Evolutionary conservation across 2,797 vertebrate genomes (phyloP), one percentile per base, ranked within the genome.

Genomic region (Leuciscus waleckii): DNA sequence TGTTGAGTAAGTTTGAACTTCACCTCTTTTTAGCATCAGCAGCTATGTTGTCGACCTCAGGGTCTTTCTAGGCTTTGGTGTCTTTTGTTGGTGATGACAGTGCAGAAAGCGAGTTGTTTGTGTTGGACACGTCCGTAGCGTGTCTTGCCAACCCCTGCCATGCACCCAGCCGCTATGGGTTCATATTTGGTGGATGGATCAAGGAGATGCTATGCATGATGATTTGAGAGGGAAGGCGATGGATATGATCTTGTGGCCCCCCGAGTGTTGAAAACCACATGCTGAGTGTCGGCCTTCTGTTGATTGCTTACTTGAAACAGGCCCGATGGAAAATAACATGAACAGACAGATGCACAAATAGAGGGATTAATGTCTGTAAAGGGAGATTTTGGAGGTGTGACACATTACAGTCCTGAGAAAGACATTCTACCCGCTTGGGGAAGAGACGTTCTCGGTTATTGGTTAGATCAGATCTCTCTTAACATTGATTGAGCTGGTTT

Each of bases 81-180:
- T 82, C 88, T 80, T 86, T 89, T 82, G 29, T 17, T 41, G 16
- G 2, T 37, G 56, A 86, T 83, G 87, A 41, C 82, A 80, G 89
- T 81, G 81, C 87, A 78, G 85, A 75, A 88, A 65, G 79, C 39
- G 73, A 63, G 63, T 49, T 84, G 86, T 87, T 85, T 87, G 65
- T 81, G 49, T 82, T 87, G 83, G 82, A 79, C 49, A 21, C 2
- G n/a, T 56, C 79, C 14, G 10, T 78, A 29, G 71, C 23, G 29
- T 46, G 37, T 26, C 37, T 46, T 54, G 68, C 56, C 69, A 80
- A 37, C 41, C 78, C 49, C 85, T 89, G 87, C 61, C 61, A 76
- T 65, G 58, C 71, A 61, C 4, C 46, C 79, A 35, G 78, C 26
- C 35, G 7, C 26, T 21, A 54, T 13, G 37, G n/a, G 78, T 77